Conservation (phyloP, 2,888 invertebrate genomes). For the Zelleria hepariella region DNA sequence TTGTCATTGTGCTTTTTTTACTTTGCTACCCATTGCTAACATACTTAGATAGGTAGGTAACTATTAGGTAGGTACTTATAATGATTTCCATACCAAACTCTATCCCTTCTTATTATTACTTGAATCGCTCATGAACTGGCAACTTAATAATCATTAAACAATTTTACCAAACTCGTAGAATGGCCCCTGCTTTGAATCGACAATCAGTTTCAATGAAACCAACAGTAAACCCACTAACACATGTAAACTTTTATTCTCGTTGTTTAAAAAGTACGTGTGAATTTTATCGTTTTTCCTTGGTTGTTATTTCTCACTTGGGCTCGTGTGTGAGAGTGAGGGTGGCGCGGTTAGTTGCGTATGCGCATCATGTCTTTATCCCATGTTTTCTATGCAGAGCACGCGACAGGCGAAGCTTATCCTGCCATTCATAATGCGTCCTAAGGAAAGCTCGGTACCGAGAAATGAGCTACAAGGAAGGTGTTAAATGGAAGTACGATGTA, state of each 20-base stretch:
- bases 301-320: neutral
- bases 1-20: neutral
- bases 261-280: neutral
- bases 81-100: no score
- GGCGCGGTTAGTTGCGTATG: constrained; percentile 19
- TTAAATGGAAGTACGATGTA: neutral
- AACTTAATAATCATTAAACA: no score
- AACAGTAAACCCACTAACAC: neutral
- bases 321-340: neutral
- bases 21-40: neutral
- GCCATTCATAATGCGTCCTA: constrained; percentile 5
- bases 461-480: constrained; percentile 1
- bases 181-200: neutral
- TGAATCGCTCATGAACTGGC: no score
- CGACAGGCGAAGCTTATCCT: constrained; percentile 7
- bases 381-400: constrained; percentile 27
- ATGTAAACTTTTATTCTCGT: neutral
- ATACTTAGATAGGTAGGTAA: neutral
- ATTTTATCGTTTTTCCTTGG: neutral
- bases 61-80: neutral
- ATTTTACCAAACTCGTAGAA: neutral
- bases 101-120: no score
- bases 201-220: neutral
- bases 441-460: constrained; percentile 16
- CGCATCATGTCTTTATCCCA: constrained; percentile 18